These are phyloP conservation scores for Asobara japonica DNA, from an alignment of 1,140 invertebrate genomes.

Conservation along the genomic window DNA sequence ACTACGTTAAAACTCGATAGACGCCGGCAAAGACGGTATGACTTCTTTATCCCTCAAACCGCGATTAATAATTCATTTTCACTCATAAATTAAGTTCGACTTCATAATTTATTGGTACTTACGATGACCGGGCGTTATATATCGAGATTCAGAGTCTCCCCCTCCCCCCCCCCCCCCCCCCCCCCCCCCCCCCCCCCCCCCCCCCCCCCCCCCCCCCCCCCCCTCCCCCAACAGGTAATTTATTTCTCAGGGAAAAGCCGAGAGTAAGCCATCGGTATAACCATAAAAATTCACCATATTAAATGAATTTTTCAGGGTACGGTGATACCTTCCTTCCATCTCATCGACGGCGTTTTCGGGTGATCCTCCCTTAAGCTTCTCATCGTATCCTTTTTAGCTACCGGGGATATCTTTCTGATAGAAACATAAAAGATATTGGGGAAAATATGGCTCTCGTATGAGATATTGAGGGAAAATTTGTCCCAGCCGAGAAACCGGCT, in stretches of 20 bases:
- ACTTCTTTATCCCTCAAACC: not conserved
- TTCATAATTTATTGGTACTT: slow-evolving; percentile 3
- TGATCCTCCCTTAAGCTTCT: too few species aligned
- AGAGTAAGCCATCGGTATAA: not conserved
- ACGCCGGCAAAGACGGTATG: not conserved
- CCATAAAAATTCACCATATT: not conserved
- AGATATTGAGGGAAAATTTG: too few species aligned
- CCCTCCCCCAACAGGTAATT: not conserved
- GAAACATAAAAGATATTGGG: too few species aligned
- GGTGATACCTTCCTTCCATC: not conserved
- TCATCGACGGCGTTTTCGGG: too few species aligned
- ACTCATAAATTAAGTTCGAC: not conserved
- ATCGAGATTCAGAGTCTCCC: not conserved
- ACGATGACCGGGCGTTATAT: not conserved
- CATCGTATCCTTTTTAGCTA: too few species aligned
- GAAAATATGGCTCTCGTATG: too few species aligned
- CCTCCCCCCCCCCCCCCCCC: too few species aligned
- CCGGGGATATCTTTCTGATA: too few species aligned
- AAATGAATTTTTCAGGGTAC: not conserved
- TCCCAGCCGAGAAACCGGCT: too few species aligned
- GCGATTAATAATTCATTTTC: not conserved
- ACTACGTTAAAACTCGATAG: not conserved
- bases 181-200: too few species aligned
- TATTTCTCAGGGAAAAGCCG: not conserved
- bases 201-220: too few species aligned